Evolutionary conservation across 2,888 invertebrate genomes (phyloP), one percentile per base, ranked within the genome.

Genomic region (Pemphredon lugubris): DNA sequence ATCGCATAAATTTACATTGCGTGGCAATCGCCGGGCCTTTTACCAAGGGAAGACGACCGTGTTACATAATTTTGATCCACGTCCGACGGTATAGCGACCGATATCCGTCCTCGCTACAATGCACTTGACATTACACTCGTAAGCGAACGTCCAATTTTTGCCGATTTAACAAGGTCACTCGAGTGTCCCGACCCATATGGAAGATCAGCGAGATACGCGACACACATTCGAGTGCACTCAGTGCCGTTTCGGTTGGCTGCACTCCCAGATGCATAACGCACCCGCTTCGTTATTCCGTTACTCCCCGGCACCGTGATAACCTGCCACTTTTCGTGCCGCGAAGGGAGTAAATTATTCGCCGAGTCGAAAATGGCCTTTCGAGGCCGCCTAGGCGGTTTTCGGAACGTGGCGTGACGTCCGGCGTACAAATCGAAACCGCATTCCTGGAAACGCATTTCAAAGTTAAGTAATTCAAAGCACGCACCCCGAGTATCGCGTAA

Each of bases 251-350:
- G 32, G n/a, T 30, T 21, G 26, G 18, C n/a, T 53, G 37, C 18
- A 34, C 26, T 26, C 50, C 20, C 40, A 55, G 50, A 57, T 58
- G 50, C 59, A 63, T 50, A 58, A 45, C 53, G 13, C 39, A 9
- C n/a, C n/a, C 54, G 48, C 66, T 63, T 71, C 61, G 65, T 73
- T 71, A 66, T 66, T 66, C 61, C 58, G 58, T 66, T 71, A 58
- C 48, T 32, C 37, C 20, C 45, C 32, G 32, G n/a, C n/a, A n/a
- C 59, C 30, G 53, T 48, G 61, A 73, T 73, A 72, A 71, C 67
- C 63, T 50, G 55, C 54, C 71, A 63, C 58, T 73, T 73, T 73
- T 67, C 71, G 54, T 55, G 7, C 42, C 61, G 39, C 50, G 34
- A 47, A 32, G 23, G 34, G 21, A 30, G 59, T 73, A 51, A 73